These are phyloP conservation scores for Bombus soroeensis DNA, from an alignment of 1,140 invertebrate species.

Conservation along the genomic window DNA sequence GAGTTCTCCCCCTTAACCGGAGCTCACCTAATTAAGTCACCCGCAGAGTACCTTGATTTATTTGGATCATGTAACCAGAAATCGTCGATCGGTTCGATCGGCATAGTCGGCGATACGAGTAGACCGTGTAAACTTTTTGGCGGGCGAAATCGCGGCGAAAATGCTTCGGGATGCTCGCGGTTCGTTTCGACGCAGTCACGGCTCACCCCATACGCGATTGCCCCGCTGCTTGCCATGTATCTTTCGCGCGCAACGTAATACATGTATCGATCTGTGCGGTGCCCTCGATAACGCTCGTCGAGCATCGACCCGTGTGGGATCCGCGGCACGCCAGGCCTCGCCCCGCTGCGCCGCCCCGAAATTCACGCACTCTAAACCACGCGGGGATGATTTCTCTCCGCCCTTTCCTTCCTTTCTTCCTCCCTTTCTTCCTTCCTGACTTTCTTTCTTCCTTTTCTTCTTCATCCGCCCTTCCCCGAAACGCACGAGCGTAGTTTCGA, in stretches of 20 bases:
- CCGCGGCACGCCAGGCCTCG: not conserved
- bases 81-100: not conserved
- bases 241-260: conserved; percentile 57
- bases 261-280: conserved; percentile 70
- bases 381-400: not conserved
- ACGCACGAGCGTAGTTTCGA: no score
- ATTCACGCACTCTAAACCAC: conserved; percentile 9
- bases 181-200: not conserved
- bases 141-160: conserved; percentile 14
- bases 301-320: conserved; percentile 27
- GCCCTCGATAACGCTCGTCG: conserved; percentile 50
- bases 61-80: conserved; percentile 47
- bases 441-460: not conserved
- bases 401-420: not conserved
- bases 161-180: not conserved
- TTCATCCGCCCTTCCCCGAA: not conserved
- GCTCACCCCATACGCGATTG: conserved; percentile 5
- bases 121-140: conserved; percentile 48
- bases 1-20: conserved; percentile 54
- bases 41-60: conserved; percentile 61
- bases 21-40: conserved; percentile 64
- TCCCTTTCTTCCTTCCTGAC: not conserved
- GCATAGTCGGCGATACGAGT: conserved; percentile 5
- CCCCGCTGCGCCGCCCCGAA: not conserved
- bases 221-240: conserved; percentile 31